Base-by-base conservation (phyloP, 2,888 invertebrate genomes). In the Cheilosia urbana region DNA sequence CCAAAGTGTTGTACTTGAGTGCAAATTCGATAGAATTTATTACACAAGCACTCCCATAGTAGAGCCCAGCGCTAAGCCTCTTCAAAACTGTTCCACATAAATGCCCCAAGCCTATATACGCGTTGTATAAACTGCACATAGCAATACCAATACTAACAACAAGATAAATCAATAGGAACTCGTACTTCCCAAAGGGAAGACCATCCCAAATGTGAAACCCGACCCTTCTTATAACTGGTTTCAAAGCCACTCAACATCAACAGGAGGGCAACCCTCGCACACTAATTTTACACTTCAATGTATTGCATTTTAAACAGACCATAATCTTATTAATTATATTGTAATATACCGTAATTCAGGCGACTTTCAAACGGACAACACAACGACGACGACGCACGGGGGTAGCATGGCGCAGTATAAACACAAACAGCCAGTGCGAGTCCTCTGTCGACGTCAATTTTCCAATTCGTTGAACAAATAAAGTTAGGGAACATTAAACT, bases 321-420 rank as follows among this genome's bases (percentile, higher is more conserved):
- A 81, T 80, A 81, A 81, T 85, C 85, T 73, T 81, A 85, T 81
- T 85, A 81, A 85, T 81, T 76, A 81, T 76, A 63, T 72, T 81
- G 60, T 85, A 81, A 85, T 85, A 77, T 71, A 76, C 68, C 71
- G 84, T 79, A 69, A 79, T 79, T 79, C 42, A 53, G 69, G 55
- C 69, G n/a, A 60, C 72, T 77, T 68, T 45, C 19, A 73, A 34
- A 65, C 65, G 19, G 63, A 58, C 62, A 62, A 53, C 69, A 27
- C 62, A 62, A 53, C 69, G 27, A 27, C 27, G 27, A 27, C 27
- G 6, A 27, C 27, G 27, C 27, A 27, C 27, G 4, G 21, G 24
- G 9, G 15, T 13, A 24, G 7, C 9, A 49, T 19, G 21, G 1
- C 11, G 49, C 21, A 7, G 13, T 21, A 47, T 9, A 21, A 13